Conservation (phyloP, 1,140 invertebrate species). For the Atta texana region DNA sequence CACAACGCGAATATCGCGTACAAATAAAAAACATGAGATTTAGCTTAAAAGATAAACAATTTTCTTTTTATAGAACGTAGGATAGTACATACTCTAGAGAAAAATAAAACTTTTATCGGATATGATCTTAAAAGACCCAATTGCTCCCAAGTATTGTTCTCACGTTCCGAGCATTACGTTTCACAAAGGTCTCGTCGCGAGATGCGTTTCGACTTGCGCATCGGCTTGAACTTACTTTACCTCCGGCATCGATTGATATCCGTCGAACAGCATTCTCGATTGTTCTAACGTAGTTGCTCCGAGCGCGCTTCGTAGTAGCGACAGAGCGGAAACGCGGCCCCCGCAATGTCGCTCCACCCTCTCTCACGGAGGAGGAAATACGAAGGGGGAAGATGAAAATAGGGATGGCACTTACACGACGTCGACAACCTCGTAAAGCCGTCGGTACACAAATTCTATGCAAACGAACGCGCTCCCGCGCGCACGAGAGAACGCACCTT, state of each 20-base stretch:
- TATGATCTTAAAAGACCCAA: neutral
- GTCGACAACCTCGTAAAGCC: constrained; percentile 65
- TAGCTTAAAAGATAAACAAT: neutral
- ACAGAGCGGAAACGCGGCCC: neutral
- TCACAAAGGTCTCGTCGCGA: constrained; percentile 5
- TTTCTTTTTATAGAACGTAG: neutral
- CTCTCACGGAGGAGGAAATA: constrained; percentile 39
- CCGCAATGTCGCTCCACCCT: constrained; percentile 11
- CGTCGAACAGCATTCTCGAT: constrained; percentile 55
- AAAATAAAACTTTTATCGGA: constrained; percentile 23
- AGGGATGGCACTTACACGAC: constrained; percentile 63
- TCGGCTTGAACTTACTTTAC: constrained; percentile 26
- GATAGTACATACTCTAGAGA: neutral
- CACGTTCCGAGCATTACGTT: neutral
- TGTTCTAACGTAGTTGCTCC: constrained; percentile 42
- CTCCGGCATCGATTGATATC: constrained; percentile 54
- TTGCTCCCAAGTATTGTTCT: neutral
- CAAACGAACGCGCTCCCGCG: constrained; percentile 57
- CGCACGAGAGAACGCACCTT: constrained; percentile 46
- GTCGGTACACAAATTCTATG: constrained; percentile 67
- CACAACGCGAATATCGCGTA: neutral
- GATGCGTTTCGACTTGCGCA: constrained; percentile 38
- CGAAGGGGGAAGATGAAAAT: constrained; percentile 59
- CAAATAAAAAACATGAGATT: neutral
- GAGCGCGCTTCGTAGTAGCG: neutral